Conservation (phyloP, 2,888 invertebrate species). For the Amblyjoppa fuscipennis region DNA sequence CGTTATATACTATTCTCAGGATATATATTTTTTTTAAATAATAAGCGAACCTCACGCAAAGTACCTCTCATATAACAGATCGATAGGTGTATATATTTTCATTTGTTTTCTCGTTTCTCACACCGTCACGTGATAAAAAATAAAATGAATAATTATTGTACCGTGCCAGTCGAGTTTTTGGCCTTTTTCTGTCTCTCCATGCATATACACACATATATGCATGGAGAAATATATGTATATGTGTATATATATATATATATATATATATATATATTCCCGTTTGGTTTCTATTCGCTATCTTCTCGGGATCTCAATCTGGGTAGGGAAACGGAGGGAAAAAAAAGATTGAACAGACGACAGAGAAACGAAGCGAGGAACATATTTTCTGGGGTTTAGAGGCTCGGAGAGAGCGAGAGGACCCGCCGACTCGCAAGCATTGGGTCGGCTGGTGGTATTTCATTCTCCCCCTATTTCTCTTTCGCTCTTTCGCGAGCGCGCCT, state of each 20-base stretch:
- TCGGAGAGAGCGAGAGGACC: constrained; percentile 69
- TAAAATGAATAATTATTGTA: constrained; percentile 50
- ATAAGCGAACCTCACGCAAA: constrained; percentile 44
- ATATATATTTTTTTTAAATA: constrained; percentile 27
- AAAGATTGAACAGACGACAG: constrained; percentile 62
- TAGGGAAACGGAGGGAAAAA: constrained; percentile 43
- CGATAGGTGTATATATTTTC: neutral
- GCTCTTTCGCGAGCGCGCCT: constrained; percentile 43
- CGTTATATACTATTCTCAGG: constrained; percentile 39
- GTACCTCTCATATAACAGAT: constrained; percentile 1
- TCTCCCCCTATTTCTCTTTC: constrained; percentile 28
- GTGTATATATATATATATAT: neutral
- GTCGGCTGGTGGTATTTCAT: constrained; percentile 69
- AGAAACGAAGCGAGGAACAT: constrained; percentile 74
- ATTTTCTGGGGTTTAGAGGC: constrained; percentile 80
- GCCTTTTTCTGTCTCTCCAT: constrained; percentile 56
- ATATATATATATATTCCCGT: neutral
- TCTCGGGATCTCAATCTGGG: constrained; percentile 49
- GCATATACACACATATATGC: neutral
- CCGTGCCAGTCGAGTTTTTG: constrained; percentile 30
- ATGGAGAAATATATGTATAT: neutral
- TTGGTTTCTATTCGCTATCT: constrained; percentile 48
- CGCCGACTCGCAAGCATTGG: constrained; percentile 65
- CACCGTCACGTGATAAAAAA: constrained; percentile 71
- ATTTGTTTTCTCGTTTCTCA: constrained; percentile 26